A percentile compares a stretch with the other conserved stretches of the same genome.
Evolutionary conservation across 2,888 invertebrate species (phyloP).

Genomic region (Lamellibrachia satsuma): DNA sequence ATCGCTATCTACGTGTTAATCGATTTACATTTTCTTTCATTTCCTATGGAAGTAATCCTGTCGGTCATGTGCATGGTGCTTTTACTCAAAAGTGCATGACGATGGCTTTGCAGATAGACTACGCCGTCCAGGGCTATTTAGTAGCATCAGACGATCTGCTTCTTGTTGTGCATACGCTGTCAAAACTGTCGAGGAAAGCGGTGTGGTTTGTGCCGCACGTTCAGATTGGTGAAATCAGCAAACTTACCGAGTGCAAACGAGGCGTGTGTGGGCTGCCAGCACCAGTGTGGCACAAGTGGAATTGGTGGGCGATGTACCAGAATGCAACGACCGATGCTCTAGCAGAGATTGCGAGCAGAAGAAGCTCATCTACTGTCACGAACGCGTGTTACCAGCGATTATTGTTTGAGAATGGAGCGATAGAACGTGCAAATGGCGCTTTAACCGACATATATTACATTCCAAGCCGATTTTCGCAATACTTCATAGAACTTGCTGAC

Average conservation of each 20-base stretch:
- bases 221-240: constrained; percentile 37
- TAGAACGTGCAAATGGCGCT: constrained; percentile 35
- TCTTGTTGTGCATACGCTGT: constrained; percentile 28
- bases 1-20: constrained; percentile 20
- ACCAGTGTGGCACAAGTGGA: constrained; percentile 24
- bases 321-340: constrained; percentile 26
- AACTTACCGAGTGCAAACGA: constrained; percentile 36
- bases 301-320: constrained; percentile 41
- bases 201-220: constrained; percentile 39
- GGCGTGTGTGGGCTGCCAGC: constrained; percentile 42
- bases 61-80: constrained; percentile 37
- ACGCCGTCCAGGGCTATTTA: constrained; percentile 36
- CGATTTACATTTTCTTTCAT: constrained; percentile 36
- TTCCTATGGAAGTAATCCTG: constrained; percentile 27
- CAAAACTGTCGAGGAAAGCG: constrained; percentile 13
- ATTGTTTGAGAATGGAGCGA: constrained; percentile 33
- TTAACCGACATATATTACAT: constrained; percentile 43
- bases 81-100: constrained; percentile 41
- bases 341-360: neutral
- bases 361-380: neutral
- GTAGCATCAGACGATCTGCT: constrained; percentile 40
- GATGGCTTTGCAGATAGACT: constrained; percentile 35
- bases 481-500: no score
- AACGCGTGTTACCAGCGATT: constrained; percentile 36
- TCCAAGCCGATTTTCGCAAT: constrained; percentile 26